These are phyloP conservation scores for Pluvialis apricaria DNA, from an alignment of 2,113 vertebrate genomes.

Conservation along the genomic window DNA sequence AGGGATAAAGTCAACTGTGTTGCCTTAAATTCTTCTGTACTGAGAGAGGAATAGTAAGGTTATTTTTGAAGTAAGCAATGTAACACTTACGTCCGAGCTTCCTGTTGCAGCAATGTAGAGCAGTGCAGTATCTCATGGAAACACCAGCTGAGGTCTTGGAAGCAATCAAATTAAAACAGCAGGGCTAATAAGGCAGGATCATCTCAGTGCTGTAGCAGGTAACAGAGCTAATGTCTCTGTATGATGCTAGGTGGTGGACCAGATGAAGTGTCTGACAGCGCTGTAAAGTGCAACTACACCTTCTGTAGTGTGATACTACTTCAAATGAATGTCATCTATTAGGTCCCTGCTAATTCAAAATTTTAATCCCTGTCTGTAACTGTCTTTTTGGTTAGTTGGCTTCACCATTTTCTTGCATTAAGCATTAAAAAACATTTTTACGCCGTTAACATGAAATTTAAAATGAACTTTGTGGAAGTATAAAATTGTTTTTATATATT, in stretches of 20 bases:
- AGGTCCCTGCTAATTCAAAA: background rate
- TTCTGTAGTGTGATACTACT: background rate
- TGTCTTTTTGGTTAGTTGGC: background rate
- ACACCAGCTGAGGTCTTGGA: background rate
- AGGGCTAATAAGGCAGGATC: background rate
- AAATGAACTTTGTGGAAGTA: background rate
- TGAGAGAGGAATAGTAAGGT: background rate
- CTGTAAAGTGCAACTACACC: background rate
- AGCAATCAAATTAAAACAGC: background rate
- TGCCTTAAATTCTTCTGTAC: background rate
- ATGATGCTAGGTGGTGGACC: background rate
- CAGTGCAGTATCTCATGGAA: background rate
- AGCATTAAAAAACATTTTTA: background rate
- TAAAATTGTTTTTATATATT: background rate
- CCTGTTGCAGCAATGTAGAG: background rate
- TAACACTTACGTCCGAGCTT: background rate
- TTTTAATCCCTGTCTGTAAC: background rate
- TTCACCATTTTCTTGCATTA: background rate
- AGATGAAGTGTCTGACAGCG: background rate
- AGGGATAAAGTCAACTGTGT: background rate
- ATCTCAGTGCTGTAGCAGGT: background rate
- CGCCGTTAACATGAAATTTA: background rate
- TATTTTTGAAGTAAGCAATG: background rate
- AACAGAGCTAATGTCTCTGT: background rate
- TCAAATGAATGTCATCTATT: background rate